phyloP scores from a whole-genome alignment of 2,888 invertebrate genomes.

The Drosophila longiperda region DNA sequence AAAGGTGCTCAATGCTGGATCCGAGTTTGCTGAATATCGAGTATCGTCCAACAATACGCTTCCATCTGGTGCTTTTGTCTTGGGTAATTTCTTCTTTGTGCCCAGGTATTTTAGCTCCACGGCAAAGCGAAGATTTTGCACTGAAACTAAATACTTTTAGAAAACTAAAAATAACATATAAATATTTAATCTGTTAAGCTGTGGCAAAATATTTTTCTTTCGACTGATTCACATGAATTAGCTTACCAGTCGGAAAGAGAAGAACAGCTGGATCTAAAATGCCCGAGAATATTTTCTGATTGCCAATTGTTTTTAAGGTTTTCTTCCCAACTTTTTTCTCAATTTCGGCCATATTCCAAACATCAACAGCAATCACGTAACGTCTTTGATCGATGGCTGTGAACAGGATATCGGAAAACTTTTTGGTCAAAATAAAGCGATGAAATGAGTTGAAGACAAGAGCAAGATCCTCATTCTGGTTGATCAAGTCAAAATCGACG shows the following conservation, averaged over 20 bases:
- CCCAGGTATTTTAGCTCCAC: constrained; percentile 58
- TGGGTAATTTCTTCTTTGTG: constrained; percentile 9
- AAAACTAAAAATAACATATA: background rate
- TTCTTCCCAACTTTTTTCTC: constrained; percentile 27
- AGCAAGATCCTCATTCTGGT: constrained; percentile 41
- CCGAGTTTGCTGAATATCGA: background rate
- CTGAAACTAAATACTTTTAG: constrained; percentile 15
- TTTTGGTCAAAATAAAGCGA: constrained; percentile 68
- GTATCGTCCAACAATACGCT: background rate
- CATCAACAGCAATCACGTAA: constrained; percentile 64
- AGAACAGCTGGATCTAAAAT: constrained; percentile 68
- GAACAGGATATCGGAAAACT: constrained; percentile 51
- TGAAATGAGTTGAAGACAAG: constrained; percentile 72
- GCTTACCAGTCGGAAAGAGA: constrained; percentile 67
- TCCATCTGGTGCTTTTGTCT: background rate
- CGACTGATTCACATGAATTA: background rate
- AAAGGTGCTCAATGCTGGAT: constrained; percentile 34
- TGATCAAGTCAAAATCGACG: constrained; percentile 48
- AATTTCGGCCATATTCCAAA: constrained; percentile 26
- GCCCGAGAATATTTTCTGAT: constrained; percentile 65
- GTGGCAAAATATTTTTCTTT: background rate
- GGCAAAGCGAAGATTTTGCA: constrained; percentile 60
- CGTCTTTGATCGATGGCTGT: constrained; percentile 40
- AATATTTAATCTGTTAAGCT: background rate
- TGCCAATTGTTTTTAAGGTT: background rate